These are phyloP conservation scores for Cosmopolites sordidus DNA, from an alignment of 2,888 invertebrate genomes.

Conservation along the genomic window DNA sequence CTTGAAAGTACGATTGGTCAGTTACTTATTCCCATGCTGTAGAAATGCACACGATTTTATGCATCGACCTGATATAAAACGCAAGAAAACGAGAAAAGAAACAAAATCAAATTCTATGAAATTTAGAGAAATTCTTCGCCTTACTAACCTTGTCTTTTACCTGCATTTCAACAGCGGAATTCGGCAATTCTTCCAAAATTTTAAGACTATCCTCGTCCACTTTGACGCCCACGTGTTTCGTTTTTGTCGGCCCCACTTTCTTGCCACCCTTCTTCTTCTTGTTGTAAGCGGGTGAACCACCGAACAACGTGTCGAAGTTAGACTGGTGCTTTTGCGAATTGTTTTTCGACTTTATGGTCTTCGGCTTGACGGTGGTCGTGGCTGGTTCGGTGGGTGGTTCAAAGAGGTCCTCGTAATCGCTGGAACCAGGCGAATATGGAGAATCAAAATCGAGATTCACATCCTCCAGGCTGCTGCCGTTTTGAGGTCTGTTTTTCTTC, in stretches of 20 bases:
- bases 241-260: constrained; percentile 46
- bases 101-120: not conserved
- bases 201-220: constrained; percentile 78
- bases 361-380: constrained; percentile 31
- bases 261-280: constrained; percentile 32
- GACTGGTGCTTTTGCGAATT: constrained; percentile 43
- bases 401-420: constrained; percentile 82
- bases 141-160: constrained; percentile 83
- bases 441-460: constrained; percentile 71
- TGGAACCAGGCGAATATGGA: constrained; percentile 86
- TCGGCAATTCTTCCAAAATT: constrained; percentile 84
- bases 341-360: constrained; percentile 28
- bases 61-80: too few species aligned
- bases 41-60: too few species aligned
- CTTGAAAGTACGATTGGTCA: too few species aligned
- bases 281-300: constrained; percentile 53
- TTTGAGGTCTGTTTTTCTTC: constrained; percentile 29
- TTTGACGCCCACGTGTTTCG: constrained; percentile 66
- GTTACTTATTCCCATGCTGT: too few species aligned
- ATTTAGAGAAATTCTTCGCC: not conserved
- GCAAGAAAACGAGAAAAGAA: not conserved
- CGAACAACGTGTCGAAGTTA: constrained; percentile 63
- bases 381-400: constrained; percentile 59
- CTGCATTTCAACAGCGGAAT: constrained; percentile 90
- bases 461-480: constrained; percentile 48